Base-by-base conservation (phyloP, 2,113 vertebrate genomes). In the Gasterosteus aculeatus region DNA sequence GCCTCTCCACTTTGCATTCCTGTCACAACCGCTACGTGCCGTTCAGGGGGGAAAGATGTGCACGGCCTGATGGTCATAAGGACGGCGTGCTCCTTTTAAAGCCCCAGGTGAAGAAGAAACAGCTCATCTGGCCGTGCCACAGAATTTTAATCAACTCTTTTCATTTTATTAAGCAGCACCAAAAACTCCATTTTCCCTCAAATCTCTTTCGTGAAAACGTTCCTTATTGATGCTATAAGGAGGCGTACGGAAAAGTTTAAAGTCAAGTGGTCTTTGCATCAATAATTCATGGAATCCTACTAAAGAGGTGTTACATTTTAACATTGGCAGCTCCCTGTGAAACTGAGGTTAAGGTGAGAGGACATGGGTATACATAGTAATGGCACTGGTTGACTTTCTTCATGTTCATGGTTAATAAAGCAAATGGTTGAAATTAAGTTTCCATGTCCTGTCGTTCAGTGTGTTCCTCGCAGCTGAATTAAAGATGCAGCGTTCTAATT, bases 11-110 rank as follows among this genome's bases (percentile, higher is more conserved):
- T 94, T 93, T 82, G 68, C 88, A 94, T 95, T 95, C 94, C 63
- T 90, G 90, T 94, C 94, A 95, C 93, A 93, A 63, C 81, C 84
- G 33, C 78, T 90, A 89, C 92, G 93, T 95, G 94, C 86, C 82
- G 84, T 72, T 72, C 63, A 59, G 31, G 47, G 38, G 69, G 69
- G 75, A 93, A 93, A 87, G 78, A 83, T 78, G 78, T 77, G 62
- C 83, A 92, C 18, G 83, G 85, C 72, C 90, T 73, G 79, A 82
- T 89, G 88, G 72, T 64, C 85, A 61, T 44, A 41, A 74, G 53
- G 75, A 81, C 51, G 42, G 56, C 59, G 2, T 72, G 78, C 56
- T 31, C 72, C 80, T 70, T 78, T 82, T 86, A 75, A 81, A 59
- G 65, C 77, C 82, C 71, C 72, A 74, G 70, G 74, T 70, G 75